phyloP scores from a whole-genome alignment of 2,888 invertebrate genomes.

The Apomyelois bistriatella region DNA sequence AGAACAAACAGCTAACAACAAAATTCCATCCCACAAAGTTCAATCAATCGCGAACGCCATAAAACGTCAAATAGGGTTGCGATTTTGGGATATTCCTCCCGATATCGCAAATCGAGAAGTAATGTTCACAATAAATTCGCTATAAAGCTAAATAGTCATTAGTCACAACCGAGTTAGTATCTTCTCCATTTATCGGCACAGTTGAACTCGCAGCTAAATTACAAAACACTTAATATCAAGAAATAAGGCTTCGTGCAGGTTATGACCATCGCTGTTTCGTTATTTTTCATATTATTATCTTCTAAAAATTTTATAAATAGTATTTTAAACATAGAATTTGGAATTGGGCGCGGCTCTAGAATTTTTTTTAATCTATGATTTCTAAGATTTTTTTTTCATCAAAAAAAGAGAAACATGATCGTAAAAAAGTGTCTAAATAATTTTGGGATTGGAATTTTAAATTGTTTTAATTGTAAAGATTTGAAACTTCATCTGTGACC shows the following conservation, averaged over 20 bases:
- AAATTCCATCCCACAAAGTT: neutral
- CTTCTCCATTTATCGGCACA: slow-evolving; percentile 57
- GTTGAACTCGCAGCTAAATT: slow-evolving; percentile 45
- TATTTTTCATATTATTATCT: too few species aligned
- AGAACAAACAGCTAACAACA: neutral
- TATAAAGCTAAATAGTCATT: slow-evolving; percentile 31
- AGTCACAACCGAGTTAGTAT: slow-evolving; percentile 43
- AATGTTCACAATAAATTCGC: slow-evolving; percentile 13
- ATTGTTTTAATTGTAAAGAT: too few species aligned
- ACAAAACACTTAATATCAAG: neutral
- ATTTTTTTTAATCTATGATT: too few species aligned
- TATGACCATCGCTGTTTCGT: too few species aligned
- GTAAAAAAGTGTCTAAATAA: too few species aligned
- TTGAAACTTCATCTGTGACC: too few species aligned
- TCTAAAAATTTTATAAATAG: too few species aligned
- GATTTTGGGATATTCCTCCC: slow-evolving; percentile 1
- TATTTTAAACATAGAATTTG: too few species aligned
- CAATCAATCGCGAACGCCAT: slow-evolving; percentile 7
- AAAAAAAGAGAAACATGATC: too few species aligned
- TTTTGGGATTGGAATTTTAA: too few species aligned
- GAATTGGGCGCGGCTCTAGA: too few species aligned
- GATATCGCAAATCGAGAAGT: slow-evolving; percentile 15
- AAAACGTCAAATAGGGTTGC: slow-evolving; percentile 3
- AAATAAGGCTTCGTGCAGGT: neutral
- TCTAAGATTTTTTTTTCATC: too few species aligned